Evolutionary conservation across 2,113 vertebrate species (phyloP).

Genomic region (Oryzias melastigma): DNA sequence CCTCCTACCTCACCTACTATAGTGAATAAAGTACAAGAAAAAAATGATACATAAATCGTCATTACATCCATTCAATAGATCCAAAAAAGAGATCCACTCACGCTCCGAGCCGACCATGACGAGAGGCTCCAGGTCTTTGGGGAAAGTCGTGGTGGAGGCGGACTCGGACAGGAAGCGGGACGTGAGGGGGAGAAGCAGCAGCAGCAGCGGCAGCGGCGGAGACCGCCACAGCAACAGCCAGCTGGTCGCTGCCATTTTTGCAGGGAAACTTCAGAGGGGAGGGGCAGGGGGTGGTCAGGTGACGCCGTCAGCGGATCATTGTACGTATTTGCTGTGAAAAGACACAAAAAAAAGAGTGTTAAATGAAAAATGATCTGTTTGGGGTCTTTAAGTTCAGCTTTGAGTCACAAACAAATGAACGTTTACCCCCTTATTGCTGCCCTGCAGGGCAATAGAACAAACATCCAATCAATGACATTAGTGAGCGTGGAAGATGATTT

Average conservation of each 20-base stretch:
- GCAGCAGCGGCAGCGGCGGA: slow-evolving; percentile 18
- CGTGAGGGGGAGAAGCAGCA: slow-evolving; percentile 24
- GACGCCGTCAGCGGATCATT: slow-evolving; percentile 55
- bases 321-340: slow-evolving; percentile 14
- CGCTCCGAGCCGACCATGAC: slow-evolving; percentile 49
- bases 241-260: slow-evolving; percentile 24
- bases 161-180: slow-evolving; percentile 42
- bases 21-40: too few relatives aligned
- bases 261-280: background rate
- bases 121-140: slow-evolving; percentile 73
- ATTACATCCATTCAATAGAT: too few relatives aligned
- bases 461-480: background rate
- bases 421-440: background rate
- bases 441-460: too few relatives aligned
- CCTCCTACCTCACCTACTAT: too few relatives aligned
- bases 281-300: background rate
- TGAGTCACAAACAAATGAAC: background rate
- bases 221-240: slow-evolving; percentile 28
- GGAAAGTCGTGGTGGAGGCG: slow-evolving; percentile 56
- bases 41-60: too few relatives aligned
- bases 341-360: background rate
- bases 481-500: background rate
- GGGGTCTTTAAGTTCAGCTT: background rate
- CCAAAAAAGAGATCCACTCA: slow-evolving; percentile 40
- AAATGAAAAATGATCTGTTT: background rate